These are phyloP conservation scores for Caenorhabditis plicata DNA, from an alignment of 2,888 invertebrate genomes.

Conservation along the genomic window DNA sequence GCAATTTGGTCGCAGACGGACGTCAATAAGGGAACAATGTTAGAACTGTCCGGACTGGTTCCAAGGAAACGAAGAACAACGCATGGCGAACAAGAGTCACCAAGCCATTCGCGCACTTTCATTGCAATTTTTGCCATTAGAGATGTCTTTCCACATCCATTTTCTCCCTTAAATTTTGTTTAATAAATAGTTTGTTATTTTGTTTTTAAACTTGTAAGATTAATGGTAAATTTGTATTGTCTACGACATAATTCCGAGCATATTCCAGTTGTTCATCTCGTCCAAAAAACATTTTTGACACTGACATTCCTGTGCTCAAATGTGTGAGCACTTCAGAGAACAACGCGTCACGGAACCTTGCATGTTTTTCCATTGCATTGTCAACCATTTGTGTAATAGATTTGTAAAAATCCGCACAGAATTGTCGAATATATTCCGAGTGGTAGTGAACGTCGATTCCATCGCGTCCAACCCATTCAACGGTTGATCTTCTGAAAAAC, in stretches of 20 bases:
- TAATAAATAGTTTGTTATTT: neutral
- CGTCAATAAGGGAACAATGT: slow-evolving; percentile 87
- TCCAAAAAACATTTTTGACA: slow-evolving; percentile 76
- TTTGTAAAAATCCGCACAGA: slow-evolving; percentile 55
- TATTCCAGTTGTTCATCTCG: slow-evolving; percentile 81
- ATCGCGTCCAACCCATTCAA: slow-evolving; percentile 95
- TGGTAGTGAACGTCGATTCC: slow-evolving; percentile 84
- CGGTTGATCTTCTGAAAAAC: slow-evolving; percentile 88
- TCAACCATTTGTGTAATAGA: slow-evolving; percentile 57
- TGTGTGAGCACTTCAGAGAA: slow-evolving; percentile 45
- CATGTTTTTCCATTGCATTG: slow-evolving; percentile 57
- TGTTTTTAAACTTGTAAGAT: slow-evolving; percentile 71
- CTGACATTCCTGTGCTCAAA: slow-evolving; percentile 34
- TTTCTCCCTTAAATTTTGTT: slow-evolving; percentile 75
- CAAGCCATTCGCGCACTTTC: slow-evolving; percentile 45
- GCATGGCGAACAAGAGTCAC: slow-evolving; percentile 74
- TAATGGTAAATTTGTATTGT: slow-evolving; percentile 77
- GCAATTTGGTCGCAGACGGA: slow-evolving; percentile 85
- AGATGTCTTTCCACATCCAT: slow-evolving; percentile 97
- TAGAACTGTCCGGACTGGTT: slow-evolving; percentile 91
- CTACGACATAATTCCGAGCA: slow-evolving; percentile 81
- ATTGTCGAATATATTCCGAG: slow-evolving; percentile 72
- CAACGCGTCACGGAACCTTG: slow-evolving; percentile 47
- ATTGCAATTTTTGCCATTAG: slow-evolving; percentile 85
- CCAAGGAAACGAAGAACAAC: slow-evolving; percentile 90